Percentiles rank a stretch among this genome's conserved stretches.
These are phyloP conservation scores for Thymelicus sylvestris DNA, from an alignment of 2,888 invertebrate genomes.

Conservation along the genomic window DNA sequence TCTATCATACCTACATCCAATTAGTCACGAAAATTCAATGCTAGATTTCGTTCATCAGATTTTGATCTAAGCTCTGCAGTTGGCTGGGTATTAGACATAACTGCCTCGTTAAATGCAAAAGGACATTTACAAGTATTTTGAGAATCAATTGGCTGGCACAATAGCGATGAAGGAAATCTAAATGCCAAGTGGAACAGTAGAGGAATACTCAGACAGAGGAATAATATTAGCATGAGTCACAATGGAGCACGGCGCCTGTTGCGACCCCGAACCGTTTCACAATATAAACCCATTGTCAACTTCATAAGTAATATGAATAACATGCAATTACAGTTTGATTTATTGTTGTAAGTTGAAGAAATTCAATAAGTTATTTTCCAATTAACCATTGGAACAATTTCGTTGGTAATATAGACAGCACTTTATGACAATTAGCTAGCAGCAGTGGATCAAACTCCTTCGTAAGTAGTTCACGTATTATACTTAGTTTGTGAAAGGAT, in stretches of 20 bases:
- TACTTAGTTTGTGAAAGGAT: no score
- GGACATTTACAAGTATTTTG: no score
- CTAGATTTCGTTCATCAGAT: no score
- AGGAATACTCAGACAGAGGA: neutral
- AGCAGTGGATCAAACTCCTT: neutral
- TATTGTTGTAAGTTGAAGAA: neutral
- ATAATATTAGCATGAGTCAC: slow-evolving; percentile 21
- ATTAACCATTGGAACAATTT: neutral
- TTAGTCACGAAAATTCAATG: no score
- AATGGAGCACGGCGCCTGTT: slow-evolving; percentile 13
- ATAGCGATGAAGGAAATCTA: neutral
- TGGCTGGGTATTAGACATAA: no score
- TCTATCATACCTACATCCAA: no score
- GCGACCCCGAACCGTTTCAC: slow-evolving; percentile 16
- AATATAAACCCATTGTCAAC: slow-evolving; percentile 28
- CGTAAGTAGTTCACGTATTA: no score
- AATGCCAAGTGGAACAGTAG: neutral
- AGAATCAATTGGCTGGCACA: no score
- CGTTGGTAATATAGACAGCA: no score
- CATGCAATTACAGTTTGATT: slow-evolving; percentile 23
- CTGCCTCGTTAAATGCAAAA: no score
- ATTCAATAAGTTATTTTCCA: neutral
- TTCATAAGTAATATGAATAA: slow-evolving; percentile 13
- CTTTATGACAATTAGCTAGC: no score
- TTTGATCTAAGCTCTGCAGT: no score